Evolutionary conservation across 92 coral and sea anemone genomes (phyloP).

Genomic region (Meandrina meandrites): DNA sequence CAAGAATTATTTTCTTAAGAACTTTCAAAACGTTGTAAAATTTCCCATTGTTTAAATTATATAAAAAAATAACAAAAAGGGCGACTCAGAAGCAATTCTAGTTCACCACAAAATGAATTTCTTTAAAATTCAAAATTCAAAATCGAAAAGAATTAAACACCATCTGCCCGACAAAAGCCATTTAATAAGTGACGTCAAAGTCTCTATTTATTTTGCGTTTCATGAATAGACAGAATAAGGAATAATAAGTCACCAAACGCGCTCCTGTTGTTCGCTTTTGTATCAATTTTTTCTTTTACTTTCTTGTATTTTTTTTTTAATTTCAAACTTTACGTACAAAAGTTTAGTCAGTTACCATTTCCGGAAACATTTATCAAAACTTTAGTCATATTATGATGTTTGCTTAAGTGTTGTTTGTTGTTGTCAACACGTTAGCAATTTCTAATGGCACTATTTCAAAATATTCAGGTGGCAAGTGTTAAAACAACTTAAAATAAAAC

Average conservation of each 20-base stretch:
- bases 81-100: neutral
- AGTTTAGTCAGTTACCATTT: neutral
- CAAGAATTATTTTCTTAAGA: neutral
- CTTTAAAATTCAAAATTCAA: neutral
- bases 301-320: neutral
- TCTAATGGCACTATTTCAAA: neutral
- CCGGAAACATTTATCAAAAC: neutral
- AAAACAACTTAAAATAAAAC: neutral
- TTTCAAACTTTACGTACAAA: neutral
- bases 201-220: neutral
- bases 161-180: neutral
- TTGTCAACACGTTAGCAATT: neutral
- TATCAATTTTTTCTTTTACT: neutral
- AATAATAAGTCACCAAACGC: neutral
- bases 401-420: neutral
- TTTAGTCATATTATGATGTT: neutral
- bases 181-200: conserved; percentile 7
- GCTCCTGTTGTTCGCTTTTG: neutral
- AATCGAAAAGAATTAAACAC: neutral
- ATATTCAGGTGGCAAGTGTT: neutral
- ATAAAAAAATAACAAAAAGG: neutral
- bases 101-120: neutral
- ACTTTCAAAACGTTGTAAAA: neutral
- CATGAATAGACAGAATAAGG: neutral
- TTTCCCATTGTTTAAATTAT: neutral